A percentile compares a stretch with the other conserved stretches of the same genome.
These are phyloP conservation scores for Triplophysa yarkandensis DNA, from an alignment of 2,797 vertebrate genomes.

Conservation along the genomic window DNA sequence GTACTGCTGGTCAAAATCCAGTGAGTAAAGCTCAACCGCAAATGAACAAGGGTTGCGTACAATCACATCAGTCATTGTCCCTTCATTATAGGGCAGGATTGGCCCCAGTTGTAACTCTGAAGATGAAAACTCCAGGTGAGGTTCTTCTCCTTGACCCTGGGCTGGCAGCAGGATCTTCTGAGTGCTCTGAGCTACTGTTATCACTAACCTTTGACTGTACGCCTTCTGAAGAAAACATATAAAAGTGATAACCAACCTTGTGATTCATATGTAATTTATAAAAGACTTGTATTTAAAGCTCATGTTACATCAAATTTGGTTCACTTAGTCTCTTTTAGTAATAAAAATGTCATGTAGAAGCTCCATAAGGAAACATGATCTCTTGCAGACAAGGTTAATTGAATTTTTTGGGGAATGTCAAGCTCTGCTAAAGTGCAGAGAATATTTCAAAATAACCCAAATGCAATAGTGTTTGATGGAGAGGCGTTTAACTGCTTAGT, in stretches of 20 bases:
- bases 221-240: slow-evolving; percentile 67
- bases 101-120: slow-evolving; percentile 76
- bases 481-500: background rate
- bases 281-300: background rate
- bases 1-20: slow-evolving; percentile 87
- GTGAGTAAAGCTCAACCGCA: slow-evolving; percentile 88
- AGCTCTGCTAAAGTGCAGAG: background rate
- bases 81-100: slow-evolving; percentile 71
- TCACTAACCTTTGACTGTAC: slow-evolving; percentile 75
- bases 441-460: background rate
- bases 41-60: slow-evolving; percentile 86
- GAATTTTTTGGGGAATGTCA: background rate
- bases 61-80: slow-evolving; percentile 70
- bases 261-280: background rate
- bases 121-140: slow-evolving; percentile 79
- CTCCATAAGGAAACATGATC: background rate
- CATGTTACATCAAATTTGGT: background rate
- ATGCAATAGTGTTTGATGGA: background rate
- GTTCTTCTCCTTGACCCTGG: slow-evolving; percentile 80
- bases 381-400: background rate
- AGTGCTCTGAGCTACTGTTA: slow-evolving; percentile 75
- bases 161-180: slow-evolving; percentile 71
- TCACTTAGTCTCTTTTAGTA: background rate
- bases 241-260: background rate
- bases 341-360: background rate